Percentiles rank a stretch among this genome's conserved stretches.
Conservation (phyloP, 2,113 vertebrate species). For the Hepsetus odoe region DNA sequence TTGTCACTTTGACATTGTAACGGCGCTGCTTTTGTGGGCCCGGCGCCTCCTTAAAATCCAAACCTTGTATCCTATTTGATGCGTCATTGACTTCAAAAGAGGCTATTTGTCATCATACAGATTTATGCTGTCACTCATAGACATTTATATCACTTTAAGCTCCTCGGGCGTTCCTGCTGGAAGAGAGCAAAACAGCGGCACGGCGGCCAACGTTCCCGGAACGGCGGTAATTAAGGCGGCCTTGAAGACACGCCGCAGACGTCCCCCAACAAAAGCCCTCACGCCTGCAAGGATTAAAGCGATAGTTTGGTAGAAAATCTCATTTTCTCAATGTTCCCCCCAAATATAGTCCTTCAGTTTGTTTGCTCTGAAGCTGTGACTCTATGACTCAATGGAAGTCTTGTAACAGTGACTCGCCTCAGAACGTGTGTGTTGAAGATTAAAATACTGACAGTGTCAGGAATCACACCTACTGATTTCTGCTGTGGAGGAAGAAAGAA, state of each 20-base stretch:
- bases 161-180: constrained; percentile 64
- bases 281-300: neutral
- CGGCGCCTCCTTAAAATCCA: constrained; percentile 67
- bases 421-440: no score
- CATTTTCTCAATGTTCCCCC: no score
- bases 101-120: constrained; percentile 77
- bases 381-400: no score
- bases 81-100: constrained; percentile 69
- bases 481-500: no score
- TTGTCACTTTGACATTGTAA: constrained; percentile 70
- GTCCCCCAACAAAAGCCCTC: constrained; percentile 14
- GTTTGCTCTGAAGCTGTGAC: no score
- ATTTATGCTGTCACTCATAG: constrained; percentile 76
- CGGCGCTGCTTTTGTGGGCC: constrained; percentile 47
- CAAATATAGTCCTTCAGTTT: no score
- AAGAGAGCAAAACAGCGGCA: constrained; percentile 61
- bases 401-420: no score
- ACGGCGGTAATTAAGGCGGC: constrained; percentile 25
- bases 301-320: neutral
- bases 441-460: no score
- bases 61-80: constrained; percentile 72
- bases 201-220: constrained; percentile 38
- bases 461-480: no score
- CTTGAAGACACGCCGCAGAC: constrained; percentile 4
- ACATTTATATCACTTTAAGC: constrained; percentile 79